Evolutionary conservation across 2,888 invertebrate genomes (phyloP), one percentile per base, ranked within the genome.

Genomic region (Oxytorus armatus): DNA sequence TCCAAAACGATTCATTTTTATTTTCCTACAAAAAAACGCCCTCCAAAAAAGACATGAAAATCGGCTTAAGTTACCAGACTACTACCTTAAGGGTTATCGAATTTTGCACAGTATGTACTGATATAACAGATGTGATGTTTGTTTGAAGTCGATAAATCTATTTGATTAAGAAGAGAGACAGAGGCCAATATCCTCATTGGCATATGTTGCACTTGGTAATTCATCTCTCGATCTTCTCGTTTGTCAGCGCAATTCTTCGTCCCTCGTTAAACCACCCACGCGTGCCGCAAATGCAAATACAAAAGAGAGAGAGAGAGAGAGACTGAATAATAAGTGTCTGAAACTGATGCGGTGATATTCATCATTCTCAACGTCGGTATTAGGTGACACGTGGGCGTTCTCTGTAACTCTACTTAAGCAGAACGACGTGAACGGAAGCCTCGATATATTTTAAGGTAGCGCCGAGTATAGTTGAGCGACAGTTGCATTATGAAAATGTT

Each of bases 351-450:
- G 53, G 55, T 61, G 61, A 68, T 73, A 69, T 80, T 55, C 80
- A 80, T 80, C 77, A 80, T 57, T 77, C 63, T 29, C 39, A 53
- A 49, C 66, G 47, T 55, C 53, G 55, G 55, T 55, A 73, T 80
- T 80, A 77, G 63, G 61, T 69, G 80, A 68, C 80, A 73, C 73
- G 80, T 80, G 73, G 80, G 80, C 80, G 80, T 80, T 53, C 49
- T n/a, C 55, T 36, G 53, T 68, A 70, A 51, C 42, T 74, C 42
- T 33, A 36, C 65, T 65, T 65, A 55, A 53, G 33, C 42, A 3
- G 39, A 44, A 65, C 25, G 63, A 55, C 39, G 29, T 33, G 65
- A 65, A 65, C 65, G 65, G 65, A 74, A 74, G 65, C 65, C 49
- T 55, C 65, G 63, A 53, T 63, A 42, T n/a, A 44, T 4, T n/a